Evolutionary conservation across 2,113 vertebrate species (phyloP).

Genomic region (Plecotus auritus): DNA sequence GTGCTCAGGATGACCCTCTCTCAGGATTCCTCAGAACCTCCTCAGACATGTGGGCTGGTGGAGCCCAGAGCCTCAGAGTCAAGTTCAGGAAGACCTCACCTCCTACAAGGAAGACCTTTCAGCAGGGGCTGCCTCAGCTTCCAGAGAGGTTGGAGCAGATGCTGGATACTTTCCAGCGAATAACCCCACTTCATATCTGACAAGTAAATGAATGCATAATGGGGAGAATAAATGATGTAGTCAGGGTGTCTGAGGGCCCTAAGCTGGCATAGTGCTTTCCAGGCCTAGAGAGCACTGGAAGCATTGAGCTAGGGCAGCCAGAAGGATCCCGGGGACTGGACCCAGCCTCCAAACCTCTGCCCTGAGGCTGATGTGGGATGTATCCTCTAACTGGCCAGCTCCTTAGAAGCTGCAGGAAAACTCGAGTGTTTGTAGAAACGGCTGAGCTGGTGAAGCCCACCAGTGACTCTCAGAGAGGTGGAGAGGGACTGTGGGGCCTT

Average conservation of each 20-base stretch:
- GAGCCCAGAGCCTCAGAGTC: not conserved
- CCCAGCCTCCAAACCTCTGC: not conserved
- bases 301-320: not conserved
- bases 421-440: not conserved
- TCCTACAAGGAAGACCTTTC: not conserved
- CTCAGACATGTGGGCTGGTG: no score
- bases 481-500: slow-evolving; percentile 58
- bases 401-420: not conserved
- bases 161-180: not conserved
- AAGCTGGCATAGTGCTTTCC: not conserved
- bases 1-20: not conserved
- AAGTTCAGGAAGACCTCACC: not conserved
- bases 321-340: not conserved
- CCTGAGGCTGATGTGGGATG: not conserved
- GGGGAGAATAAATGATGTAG: not conserved
- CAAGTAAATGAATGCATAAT: not conserved
- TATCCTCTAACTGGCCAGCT: not conserved
- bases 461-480: slow-evolving; percentile 55
- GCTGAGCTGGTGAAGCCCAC: slow-evolving; percentile 42
- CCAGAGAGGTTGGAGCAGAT: not conserved
- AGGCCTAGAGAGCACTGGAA: not conserved
- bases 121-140: not conserved
- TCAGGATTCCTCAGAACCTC: not conserved
- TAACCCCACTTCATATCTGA: no score
- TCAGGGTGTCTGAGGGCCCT: not conserved